Percentiles rank a stretch among this genome's conserved stretches.
phyloP scores from a whole-genome alignment of 2,113 vertebrate species.

The Sapayoa aenigma region DNA sequence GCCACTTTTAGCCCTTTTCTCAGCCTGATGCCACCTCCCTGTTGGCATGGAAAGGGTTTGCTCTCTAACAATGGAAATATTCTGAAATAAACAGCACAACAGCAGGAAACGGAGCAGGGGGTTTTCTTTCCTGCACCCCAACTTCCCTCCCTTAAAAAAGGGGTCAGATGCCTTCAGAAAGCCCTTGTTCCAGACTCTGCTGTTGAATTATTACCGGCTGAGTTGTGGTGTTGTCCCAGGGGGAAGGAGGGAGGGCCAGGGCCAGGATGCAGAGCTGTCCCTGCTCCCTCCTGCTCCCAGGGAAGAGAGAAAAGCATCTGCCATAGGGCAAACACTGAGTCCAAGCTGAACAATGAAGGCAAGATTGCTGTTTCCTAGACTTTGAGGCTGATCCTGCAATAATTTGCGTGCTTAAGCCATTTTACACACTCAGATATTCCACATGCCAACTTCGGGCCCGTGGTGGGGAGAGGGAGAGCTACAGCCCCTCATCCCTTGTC shows the following conservation, averaged over 20 bases:
- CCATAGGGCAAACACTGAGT: not conserved
- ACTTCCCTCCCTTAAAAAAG: not conserved
- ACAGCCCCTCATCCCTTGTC: not conserved
- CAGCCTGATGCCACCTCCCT: not conserved
- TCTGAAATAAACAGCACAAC: conserved; percentile 13
- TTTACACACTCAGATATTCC: not conserved
- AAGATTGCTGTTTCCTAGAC: not conserved
- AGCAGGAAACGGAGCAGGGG: not conserved
- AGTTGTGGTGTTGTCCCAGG: accelerated
- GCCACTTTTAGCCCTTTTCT: not conserved
- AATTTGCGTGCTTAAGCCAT: not conserved
- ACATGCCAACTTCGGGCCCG: not conserved
- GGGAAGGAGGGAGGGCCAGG: not conserved
- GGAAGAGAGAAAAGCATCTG: not conserved
- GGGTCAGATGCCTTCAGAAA: not conserved
- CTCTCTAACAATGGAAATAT: not conserved
- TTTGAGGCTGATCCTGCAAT: not conserved
- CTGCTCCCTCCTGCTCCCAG: not conserved
- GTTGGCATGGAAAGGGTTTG: not conserved
- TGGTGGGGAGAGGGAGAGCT: not conserved
- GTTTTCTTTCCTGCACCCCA: not conserved
- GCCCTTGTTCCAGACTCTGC: not conserved
- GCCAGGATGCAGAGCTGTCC: not conserved
- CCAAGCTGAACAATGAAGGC: not conserved
- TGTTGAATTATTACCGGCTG: not conserved